Conservation (phyloP, 2,797 vertebrate species). For the Phalanger gymnotis region DNA sequence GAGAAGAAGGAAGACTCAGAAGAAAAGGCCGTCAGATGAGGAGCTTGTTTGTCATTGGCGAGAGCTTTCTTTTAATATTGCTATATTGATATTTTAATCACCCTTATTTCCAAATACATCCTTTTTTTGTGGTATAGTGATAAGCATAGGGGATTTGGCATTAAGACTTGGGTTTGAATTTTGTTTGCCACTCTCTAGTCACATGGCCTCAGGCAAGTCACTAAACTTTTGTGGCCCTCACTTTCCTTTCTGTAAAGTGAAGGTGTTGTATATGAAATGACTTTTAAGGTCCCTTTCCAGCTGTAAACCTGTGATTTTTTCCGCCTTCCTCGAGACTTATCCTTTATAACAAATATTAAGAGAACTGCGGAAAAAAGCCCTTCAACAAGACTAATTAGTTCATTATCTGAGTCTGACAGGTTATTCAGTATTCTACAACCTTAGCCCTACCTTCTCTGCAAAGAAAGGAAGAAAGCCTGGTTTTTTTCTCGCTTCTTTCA, state of each 20-base stretch:
- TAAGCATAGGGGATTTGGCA: not conserved
- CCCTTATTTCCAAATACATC: not conserved
- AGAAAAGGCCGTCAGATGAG: not conserved
- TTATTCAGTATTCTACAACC: not conserved
- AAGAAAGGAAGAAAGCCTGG: not conserved
- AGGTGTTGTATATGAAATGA: not conserved
- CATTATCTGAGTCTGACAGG: not conserved
- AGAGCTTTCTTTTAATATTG: not conserved
- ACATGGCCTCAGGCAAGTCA: not conserved
- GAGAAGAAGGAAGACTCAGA: not conserved
- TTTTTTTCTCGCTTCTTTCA: not conserved
- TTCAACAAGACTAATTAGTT: not conserved
- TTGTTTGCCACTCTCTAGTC: not conserved
- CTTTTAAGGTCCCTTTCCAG: not conserved
- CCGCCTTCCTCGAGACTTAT: not conserved
- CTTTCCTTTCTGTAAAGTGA: not conserved
- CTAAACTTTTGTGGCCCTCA: not conserved
- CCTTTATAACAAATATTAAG: not conserved
- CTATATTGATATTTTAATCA: not conserved
- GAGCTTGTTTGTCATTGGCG: not conserved
- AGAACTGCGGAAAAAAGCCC: not conserved
- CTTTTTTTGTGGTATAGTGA: not conserved
- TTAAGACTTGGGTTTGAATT: not conserved
- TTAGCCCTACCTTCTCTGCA: not conserved
- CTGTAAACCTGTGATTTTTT: not conserved